Base-by-base conservation (phyloP, 2,888 invertebrate species). In the Acrocyrtus sp. region DNA sequence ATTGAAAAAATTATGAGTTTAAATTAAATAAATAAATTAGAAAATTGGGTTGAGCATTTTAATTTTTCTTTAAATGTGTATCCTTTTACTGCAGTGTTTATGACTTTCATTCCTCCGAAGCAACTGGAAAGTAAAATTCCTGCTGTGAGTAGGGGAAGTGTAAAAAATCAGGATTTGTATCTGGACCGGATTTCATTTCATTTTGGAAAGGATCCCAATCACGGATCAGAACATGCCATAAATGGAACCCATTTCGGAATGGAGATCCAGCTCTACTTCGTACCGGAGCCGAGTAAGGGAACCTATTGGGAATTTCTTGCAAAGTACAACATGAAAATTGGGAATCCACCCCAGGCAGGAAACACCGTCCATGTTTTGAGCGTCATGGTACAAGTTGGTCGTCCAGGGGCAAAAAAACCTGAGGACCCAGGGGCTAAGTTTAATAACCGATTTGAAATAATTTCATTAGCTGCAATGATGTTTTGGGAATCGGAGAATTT, bases 181-280 rank as follows among this genome's bases (percentile, higher is more conserved):
- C 41, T 66, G 19, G 66, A 66, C 26, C 21, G 57, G 6, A 50
- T 66, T 0, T 12, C 27, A 3, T 22, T 66, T 12, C 57, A 27
- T 2, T n/a, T 39, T 8, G 66, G 66, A 10, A 19, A 27, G 1
- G 48, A 57, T 15, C 15, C 0, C 1, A 29, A 26, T 1, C 6
- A 4, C 3, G 66, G 66, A 5, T 66, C 66, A 6, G 66, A 66
- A 24, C 66, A 66, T 21, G 27, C 12, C 4, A 29, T 66, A 3
- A 50, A 66, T 27, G 56, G 50, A 5, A 22, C 17, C 26, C 15
- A 3, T 1, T 66, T 27, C 17, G 66, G 66, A 48, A 66, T 66
- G 66, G 66, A 66, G 21, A 5, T 57, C 0, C 66, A 66, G 29
- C 50, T 66, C 12, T 66, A 26, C 29, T 66, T 66, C 22, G 57